Percentiles rank a stretch among this genome's conserved stretches.
Conservation (phyloP, 1,140 invertebrate genomes). For the Pseudomyrmex sp. region DNA sequence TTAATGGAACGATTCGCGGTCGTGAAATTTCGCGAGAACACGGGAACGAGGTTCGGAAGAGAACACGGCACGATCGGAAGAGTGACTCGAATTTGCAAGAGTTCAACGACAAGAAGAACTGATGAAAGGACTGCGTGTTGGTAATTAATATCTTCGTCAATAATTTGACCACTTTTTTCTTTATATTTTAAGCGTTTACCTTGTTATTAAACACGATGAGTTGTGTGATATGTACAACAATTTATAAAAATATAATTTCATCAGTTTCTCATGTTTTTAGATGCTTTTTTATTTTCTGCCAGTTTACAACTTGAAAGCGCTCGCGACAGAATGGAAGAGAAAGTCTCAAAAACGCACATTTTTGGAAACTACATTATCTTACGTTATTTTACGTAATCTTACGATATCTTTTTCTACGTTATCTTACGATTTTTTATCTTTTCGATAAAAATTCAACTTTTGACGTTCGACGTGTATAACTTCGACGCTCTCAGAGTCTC, state of each 20-base stretch:
- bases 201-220: not conserved
- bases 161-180: not conserved
- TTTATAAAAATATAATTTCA: conserved; percentile 18
- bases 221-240: not conserved
- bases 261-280: conserved; percentile 8
- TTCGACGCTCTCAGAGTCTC: conserved; percentile 46
- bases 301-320: not conserved
- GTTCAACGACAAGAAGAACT: not conserved
- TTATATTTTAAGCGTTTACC: not conserved
- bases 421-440: not conserved
- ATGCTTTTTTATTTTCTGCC: not conserved
- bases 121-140: not conserved
- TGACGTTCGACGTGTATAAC: conserved; percentile 6
- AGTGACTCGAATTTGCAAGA: not conserved
- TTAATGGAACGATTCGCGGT: not conserved
- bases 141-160: not conserved
- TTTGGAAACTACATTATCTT: too few relatives aligned
- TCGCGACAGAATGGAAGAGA: too few relatives aligned
- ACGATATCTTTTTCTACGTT: too few relatives aligned
- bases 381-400: too few relatives aligned
- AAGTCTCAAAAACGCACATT: too few relatives aligned
- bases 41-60: not conserved
- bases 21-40: not conserved
- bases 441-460: not conserved
- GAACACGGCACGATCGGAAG: not conserved